Percentiles rank a stretch among this genome's conserved stretches.
Conservation (phyloP, 2,113 vertebrate genomes). For the Vimba vimba region DNA sequence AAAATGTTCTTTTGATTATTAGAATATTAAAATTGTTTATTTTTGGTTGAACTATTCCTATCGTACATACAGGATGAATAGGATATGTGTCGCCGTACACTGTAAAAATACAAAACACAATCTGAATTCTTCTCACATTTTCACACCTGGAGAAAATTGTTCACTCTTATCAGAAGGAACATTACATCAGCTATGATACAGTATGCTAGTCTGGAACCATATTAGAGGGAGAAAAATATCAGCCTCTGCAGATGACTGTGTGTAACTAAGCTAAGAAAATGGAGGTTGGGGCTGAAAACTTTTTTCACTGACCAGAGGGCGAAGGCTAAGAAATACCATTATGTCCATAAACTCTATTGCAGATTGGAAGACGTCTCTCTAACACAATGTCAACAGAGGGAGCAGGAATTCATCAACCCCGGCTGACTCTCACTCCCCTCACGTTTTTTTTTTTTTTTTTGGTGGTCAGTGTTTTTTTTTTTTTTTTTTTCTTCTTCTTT, state of each 20-base stretch:
- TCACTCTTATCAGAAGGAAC: conserved; percentile 9
- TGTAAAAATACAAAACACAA: neutral
- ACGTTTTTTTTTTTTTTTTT: neutral
- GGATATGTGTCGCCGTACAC: too few relatives aligned
- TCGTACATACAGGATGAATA: neutral
- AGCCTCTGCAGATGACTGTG: conserved; percentile 18
- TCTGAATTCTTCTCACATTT: conserved; percentile 17
- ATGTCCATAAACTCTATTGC: conserved; percentile 42
- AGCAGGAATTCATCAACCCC: conserved; percentile 36
- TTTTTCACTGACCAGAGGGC: conserved; percentile 41
- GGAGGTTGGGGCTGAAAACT: conserved; percentile 40
- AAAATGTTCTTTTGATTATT: too few relatives aligned
- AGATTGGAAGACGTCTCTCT: conserved; percentile 50
- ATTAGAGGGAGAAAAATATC: conserved; percentile 39
- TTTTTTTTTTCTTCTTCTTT: too few relatives aligned
- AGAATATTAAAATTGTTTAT: too few relatives aligned
- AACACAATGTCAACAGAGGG: conserved; percentile 40
- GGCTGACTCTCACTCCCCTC: conserved; percentile 6
- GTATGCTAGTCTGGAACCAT: conserved; percentile 24
- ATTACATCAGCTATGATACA: conserved; percentile 20
- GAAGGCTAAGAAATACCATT: conserved; percentile 54
- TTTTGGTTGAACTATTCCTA: neutral
- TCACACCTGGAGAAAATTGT: conserved; percentile 2
- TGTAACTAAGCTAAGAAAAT: conserved; percentile 51
- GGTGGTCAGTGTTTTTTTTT: conserved; percentile 5